A percentile compares a stretch with the other conserved stretches of the same genome.
phyloP scores from a whole-genome alignment of 1,140 invertebrate species.

The Drosophila burlai region DNA sequence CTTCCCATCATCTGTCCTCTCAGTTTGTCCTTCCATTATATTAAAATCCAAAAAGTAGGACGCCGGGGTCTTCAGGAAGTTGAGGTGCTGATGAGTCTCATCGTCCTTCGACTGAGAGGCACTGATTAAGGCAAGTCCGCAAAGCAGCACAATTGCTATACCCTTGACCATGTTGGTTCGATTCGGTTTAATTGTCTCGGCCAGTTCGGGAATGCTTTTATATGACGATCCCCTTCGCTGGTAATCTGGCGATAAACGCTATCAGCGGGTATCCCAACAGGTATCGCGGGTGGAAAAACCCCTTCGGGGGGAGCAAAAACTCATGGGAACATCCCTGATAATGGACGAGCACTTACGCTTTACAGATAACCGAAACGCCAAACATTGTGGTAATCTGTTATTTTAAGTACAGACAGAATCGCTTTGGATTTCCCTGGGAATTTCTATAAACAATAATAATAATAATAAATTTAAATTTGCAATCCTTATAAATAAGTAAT shows the following conservation, averaged over 20 bases:
- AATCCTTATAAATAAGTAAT: background rate
- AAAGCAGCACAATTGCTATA: constrained; percentile 3
- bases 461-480: background rate
- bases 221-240: background rate
- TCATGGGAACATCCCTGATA: constrained; percentile 26
- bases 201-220: constrained; percentile 6
- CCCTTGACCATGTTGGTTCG: constrained; percentile 18
- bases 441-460: too few relatives aligned
- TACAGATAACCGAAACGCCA: constrained; percentile 6
- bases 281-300: constrained; percentile 12
- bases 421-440: background rate
- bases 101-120: background rate
- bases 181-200: background rate
- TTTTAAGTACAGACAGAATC: background rate
- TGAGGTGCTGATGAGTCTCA: background rate
- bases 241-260: constrained; percentile 27
- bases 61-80: background rate
- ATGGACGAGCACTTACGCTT: background rate
- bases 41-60: constrained; percentile 3
- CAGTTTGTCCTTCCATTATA: background rate
- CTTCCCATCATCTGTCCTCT: background rate
- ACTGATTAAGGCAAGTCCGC: constrained; percentile 5
- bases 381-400: background rate
- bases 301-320: background rate
- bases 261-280: constrained; percentile 24